Evolutionary conservation across 2,113 vertebrate species (phyloP), one percentile per base, ranked within the genome.

Genomic region (Tachysurus vachellii): DNA sequence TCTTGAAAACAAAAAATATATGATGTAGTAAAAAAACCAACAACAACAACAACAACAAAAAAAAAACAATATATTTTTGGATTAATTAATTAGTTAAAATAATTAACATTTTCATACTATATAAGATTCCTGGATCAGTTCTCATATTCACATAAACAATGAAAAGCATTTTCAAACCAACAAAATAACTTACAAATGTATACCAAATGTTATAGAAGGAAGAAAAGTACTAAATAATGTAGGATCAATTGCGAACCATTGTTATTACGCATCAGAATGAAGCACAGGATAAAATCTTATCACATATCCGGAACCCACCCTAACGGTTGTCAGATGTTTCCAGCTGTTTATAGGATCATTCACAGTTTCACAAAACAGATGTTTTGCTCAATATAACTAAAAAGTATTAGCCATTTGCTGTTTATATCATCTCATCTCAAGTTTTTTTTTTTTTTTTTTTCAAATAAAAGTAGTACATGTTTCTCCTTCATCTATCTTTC

Each of bases 241-340:
- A 13, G 36, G 36, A 64, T 82, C 19, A 5, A 42, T 8, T 4
- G 12, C 17, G 13, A 64, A 14, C 10, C 21, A 26, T 64, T 23
- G 42, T n/a, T n/a, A 47, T 64, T 17, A 17, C 12, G 5, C 57
- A 47, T 82, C 23, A 64, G 5, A 66, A 64, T 50, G 36, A 83
- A 83, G 42, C 44, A 66, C 3, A 3, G 42, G 44, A 50, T 83
- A 44, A 66, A 83, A 83, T 64, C 42, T 66, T 44, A 66, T 83
- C 61, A 66, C 36, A 61, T 61, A 56, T 36, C 83, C 76, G 83
- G 9, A 83, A 83, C 81, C 61, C 81, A 31, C 44, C 42, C 81
- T 83, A n/a, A 83, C 81, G 53, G 66, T 66, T 66, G 81, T 83
- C 81, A 83, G 81, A 83, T 83, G 81, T 83, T 83, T 66, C 81